Conservation (phyloP, 64 coral and sea anemone species). For the Montipora foliosa region DNA sequence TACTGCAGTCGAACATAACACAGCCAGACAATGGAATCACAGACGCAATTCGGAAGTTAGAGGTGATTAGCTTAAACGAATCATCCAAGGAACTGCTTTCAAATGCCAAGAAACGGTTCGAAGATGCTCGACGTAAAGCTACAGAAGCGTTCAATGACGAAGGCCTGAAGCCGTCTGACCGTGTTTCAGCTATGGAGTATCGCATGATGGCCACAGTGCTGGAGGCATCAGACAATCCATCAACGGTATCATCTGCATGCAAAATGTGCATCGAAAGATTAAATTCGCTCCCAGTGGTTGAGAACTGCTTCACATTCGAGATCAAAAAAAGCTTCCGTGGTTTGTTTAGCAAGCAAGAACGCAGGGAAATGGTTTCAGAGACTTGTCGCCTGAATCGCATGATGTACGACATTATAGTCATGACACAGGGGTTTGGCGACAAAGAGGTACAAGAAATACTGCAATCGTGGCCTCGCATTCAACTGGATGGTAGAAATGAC, state of each 20-base stretch:
- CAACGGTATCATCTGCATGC: background rate
- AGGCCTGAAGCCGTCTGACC: slow-evolving; percentile 17
- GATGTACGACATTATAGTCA: slow-evolving; percentile 22
- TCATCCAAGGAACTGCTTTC: background rate
- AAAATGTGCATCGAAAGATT: slow-evolving; percentile 9
- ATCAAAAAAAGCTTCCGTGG: background rate
- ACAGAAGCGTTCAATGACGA: slow-evolving; percentile 51
- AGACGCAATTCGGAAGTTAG: background rate
- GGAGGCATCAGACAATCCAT: slow-evolving; percentile 6
- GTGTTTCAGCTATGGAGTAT: slow-evolving; percentile 25
- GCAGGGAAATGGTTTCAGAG: slow-evolving; percentile 1
- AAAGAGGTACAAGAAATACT: background rate
- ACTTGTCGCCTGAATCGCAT: slow-evolving; percentile 33
- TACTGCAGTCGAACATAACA: background rate
- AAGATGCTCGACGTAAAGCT: slow-evolving; percentile 29
- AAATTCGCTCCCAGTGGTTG: slow-evolving; percentile 20
- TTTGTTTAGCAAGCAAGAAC: slow-evolving; percentile 42
- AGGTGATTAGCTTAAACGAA: background rate
- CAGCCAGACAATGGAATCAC: no score
- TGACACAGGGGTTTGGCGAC: background rate
- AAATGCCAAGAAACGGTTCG: slow-evolving; percentile 34
- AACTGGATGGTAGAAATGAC: background rate
- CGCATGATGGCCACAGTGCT: slow-evolving; percentile 36
- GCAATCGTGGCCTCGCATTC: slow-evolving; percentile 20
- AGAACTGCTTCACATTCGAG: slow-evolving; percentile 9